Base-by-base conservation (phyloP, 2,888 invertebrate genomes). In the Gerosis bhagava region DNA sequence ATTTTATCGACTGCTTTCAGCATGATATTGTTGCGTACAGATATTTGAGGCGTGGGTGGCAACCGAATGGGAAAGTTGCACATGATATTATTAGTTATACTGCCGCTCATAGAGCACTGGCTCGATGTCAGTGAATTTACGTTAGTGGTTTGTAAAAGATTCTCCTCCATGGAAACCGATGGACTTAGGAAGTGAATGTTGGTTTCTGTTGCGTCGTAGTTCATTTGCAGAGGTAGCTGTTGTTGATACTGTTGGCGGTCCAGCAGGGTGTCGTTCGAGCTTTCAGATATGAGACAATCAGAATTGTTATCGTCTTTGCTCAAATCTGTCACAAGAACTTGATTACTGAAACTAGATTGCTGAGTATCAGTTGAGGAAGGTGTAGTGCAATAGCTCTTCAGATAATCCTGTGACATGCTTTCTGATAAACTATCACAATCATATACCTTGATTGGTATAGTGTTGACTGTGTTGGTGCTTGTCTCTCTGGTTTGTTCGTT, bases 391-490 rank as follows among this genome's bases (percentile, higher is more conserved):
- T 76, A 86, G 36, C 59, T 75, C 49, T 81, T 83, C 0, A 75
- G 65, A 45, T 77, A 87, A 48, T 77, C 72, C 49, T 82, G 78
- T 1, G 78, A 68, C 21, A 81, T 57, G 24, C 69, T 67, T 44
- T 83, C 87, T 0, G 82, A 77, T 15, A 84, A 60, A 52, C 83
- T 87, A 47, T 87, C 87, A 54, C 82, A 84, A 50, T 88, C 87
- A 40, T 74, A 87, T 0, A 84, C 78, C 56, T 87, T 87, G 35
- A 87, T 84, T 0, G 84, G 80, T 50, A 86, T 81, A 12, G 70
- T 60, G 34, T 80, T 79, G 1, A 74, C 77, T 3, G 77, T 67
- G 51, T 73, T 75, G 0, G 67, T 61, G 24, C 55, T 62, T 2
- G 60, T 50, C 44, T 78, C 77, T 10, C 63, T 63, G n/a, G 47